These are phyloP conservation scores for Phoxinus phoxinus DNA, from an alignment of 2,113 vertebrate genomes.

Conservation along the genomic window DNA sequence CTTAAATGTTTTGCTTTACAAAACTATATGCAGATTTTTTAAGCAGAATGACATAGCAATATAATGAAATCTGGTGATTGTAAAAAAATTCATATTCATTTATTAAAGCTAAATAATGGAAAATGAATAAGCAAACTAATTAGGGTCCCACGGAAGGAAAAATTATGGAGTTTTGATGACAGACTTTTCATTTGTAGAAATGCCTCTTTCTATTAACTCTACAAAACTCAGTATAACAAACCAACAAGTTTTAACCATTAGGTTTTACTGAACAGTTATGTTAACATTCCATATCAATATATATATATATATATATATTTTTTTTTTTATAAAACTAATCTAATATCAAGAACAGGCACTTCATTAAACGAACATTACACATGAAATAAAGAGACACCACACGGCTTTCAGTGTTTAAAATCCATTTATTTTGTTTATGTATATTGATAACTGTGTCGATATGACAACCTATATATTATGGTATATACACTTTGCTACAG, in stretches of 20 bases:
- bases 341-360: neutral
- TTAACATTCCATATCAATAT: neutral
- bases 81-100: neutral
- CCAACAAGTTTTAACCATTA: neutral
- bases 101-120: neutral
- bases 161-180: neutral
- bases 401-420: conserved; percentile 44
- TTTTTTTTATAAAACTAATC: neutral
- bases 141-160: neutral
- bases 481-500: conserved; percentile 77
- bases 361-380: neutral
- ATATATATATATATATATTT: neutral
- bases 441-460: conserved; percentile 36
- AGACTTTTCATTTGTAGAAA: neutral
- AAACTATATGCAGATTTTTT: no score
- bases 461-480: conserved; percentile 39
- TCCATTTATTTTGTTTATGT: conserved; percentile 49
- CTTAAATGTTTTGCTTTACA: no score
- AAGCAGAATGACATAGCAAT: no score
- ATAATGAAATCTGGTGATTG: neutral
- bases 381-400: neutral
- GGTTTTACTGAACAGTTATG: neutral
- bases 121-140: neutral
- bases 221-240: neutral
- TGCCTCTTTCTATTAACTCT: neutral